A percentile compares a stretch with the other conserved stretches of the same genome.
Evolutionary conservation across 2,888 invertebrate genomes (phyloP).

Genomic region (Trachelus stipa): DNA sequence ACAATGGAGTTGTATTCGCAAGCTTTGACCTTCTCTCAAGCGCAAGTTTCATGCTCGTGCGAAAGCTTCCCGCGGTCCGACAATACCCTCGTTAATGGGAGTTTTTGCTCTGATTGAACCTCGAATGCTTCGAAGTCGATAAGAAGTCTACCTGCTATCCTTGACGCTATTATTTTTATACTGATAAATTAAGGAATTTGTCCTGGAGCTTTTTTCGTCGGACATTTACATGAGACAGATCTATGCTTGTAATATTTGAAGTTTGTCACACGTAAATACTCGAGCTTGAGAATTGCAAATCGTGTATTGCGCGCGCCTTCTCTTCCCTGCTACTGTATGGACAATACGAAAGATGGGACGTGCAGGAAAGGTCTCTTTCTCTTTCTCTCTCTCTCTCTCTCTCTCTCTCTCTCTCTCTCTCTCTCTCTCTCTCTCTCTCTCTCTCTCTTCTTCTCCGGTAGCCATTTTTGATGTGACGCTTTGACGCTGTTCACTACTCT

Average conservation of each 20-base stretch:
- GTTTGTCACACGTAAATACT: neutral
- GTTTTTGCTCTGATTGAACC: neutral
- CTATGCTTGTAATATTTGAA: neutral
- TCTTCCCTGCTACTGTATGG: neutral
- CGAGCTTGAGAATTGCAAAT: neutral
- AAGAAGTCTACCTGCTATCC: neutral
- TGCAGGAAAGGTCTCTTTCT: conserved; percentile 6
- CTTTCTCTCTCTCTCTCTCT: neutral
- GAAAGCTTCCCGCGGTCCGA: neutral
- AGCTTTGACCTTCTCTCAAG: neutral
- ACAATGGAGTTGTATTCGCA: neutral
- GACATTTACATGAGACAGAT: neutral
- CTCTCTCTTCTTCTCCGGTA: conserved; percentile 3
- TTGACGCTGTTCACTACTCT: conserved; percentile 3
- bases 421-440: neutral
- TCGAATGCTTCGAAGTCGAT: neutral
- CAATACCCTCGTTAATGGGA: neutral
- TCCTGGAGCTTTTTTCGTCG: neutral
- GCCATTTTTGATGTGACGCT: conserved; percentile 3
- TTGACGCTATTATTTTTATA: neutral
- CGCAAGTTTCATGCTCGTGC: neutral
- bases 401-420: neutral
- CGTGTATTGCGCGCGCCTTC: neutral
- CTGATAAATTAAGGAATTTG: neutral
- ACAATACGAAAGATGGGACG: conserved; percentile 1